Base-by-base conservation (phyloP, 2,797 vertebrate genomes). In the Bovichtus variegatus region DNA sequence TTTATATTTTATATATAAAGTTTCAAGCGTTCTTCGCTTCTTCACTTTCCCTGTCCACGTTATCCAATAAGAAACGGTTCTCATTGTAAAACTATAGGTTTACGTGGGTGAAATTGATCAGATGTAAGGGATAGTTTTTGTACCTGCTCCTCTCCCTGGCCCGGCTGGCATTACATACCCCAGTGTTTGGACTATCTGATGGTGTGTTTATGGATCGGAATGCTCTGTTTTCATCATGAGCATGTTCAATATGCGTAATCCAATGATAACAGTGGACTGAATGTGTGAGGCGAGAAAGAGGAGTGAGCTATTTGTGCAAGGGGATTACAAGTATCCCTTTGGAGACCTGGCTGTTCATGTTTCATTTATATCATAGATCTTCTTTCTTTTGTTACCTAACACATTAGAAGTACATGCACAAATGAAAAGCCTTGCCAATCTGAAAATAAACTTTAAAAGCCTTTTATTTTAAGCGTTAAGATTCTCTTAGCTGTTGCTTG, bases 181-280 rank as follows among this genome's bases (percentile, higher is more conserved):
- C 25, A 25, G 75, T 85, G 76, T 84, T 87, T 84, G 57, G 65
- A 58, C 55, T 53, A 58, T 83, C 16, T 64, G 76, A 82, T 73
- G n/a, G 55, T 58, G n/a, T 63, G 50, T 74, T 75, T 82, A 84
- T 83, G 64, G 78, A 89, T 78, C 55, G 36, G 34, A 66, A 71
- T 29, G 2, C 31, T 55, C 29, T 72, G 61, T 78, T 78, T 75
- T 82, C 65, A 75, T 58, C 34, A 60, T 13, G 55, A 80, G 18
- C 15, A 29, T 76, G 54, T 69, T 85, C 69, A 54, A 75, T 80
- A 75, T 69, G 65, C 66, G 31, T 64, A 64, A 31, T 74, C 47
- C 58, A 70, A 41, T 74, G 62, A 77, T 65, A 75, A 57, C 65
- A 40, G 41, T 16, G 50, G 29, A 29, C 47, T 60, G 23, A 64